Evolutionary conservation across 2,888 invertebrate genomes (phyloP).

Genomic region (Epistrophella euchroma): DNA sequence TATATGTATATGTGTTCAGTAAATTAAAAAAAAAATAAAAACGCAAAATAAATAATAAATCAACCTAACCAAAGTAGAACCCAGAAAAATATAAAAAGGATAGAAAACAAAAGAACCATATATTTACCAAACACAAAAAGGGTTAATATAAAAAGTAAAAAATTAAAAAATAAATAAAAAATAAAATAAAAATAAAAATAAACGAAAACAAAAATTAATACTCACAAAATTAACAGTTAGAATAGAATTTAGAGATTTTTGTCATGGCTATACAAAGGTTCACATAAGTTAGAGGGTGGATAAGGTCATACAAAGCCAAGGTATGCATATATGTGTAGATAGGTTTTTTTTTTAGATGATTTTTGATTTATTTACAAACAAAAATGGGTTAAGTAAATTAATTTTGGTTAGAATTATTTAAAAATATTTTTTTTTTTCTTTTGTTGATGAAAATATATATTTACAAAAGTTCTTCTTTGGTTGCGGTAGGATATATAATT

Average conservation of each 20-base stretch:
- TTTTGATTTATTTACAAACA: slow-evolving; percentile 63
- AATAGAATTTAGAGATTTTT: slow-evolving; percentile 50
- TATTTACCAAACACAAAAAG: background rate
- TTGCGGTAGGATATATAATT: slow-evolving; percentile 61
- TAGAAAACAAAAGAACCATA: slow-evolving; percentile 18
- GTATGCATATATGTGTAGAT: background rate
- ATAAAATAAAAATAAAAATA: slow-evolving; percentile 31
- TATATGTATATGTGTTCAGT: slow-evolving; percentile 31
- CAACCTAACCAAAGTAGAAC: slow-evolving; percentile 73
- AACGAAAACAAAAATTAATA: slow-evolving; percentile 53
- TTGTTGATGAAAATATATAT: slow-evolving; percentile 70
- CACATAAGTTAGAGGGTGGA: slow-evolving; percentile 26
- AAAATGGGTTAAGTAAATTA: slow-evolving; percentile 35
- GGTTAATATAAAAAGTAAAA: slow-evolving; percentile 24
- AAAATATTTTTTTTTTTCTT: slow-evolving; percentile 40
- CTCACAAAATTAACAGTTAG: slow-evolving; percentile 67
- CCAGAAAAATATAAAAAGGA: slow-evolving; percentile 20
- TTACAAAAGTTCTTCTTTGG: slow-evolving; percentile 76
- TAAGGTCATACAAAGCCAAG: slow-evolving; percentile 42
- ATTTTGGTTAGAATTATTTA: slow-evolving; percentile 5
- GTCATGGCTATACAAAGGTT: slow-evolving; percentile 48
- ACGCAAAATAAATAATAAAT: slow-evolving; percentile 41
- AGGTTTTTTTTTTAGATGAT: slow-evolving; percentile 14
- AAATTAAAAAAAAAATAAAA: slow-evolving; percentile 43
- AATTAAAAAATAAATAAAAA: slow-evolving; percentile 30